These are phyloP conservation scores for Gryon sp. DNA, from an alignment of 1,140 invertebrate species.

Conservation along the genomic window DNA sequence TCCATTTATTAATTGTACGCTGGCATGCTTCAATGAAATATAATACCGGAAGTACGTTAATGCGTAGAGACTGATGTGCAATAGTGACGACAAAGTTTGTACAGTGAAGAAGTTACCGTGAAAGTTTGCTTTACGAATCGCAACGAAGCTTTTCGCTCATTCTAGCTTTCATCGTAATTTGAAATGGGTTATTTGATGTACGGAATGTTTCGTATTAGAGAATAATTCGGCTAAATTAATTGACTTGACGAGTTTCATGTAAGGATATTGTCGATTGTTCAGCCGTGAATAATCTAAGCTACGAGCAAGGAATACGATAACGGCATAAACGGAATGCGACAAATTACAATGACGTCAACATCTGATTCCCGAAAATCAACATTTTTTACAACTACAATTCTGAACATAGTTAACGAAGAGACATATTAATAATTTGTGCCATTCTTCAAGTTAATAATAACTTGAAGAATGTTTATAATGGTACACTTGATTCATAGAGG, in stretches of 20 bases:
- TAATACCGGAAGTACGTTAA: constrained; percentile 46
- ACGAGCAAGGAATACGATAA: background rate
- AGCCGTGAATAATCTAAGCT: background rate
- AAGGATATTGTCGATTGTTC: constrained; percentile 23
- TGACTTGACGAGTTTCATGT: constrained; percentile 18
- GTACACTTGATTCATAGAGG: background rate
- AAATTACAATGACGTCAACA: background rate
- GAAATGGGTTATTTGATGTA: constrained; percentile 35
- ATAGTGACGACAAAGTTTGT: constrained; percentile 53
- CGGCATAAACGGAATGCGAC: background rate
- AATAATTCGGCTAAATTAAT: constrained; percentile 39
- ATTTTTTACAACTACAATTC: no score
- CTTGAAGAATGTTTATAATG: no score
- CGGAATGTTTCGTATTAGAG: constrained; percentile 19
- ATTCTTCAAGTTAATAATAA: no score
- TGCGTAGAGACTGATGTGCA: constrained; percentile 47
- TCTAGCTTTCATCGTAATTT: constrained; percentile 32
- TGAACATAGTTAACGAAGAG: no score
- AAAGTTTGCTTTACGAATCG: constrained; percentile 58
- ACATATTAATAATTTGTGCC: no score
- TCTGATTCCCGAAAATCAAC: background rate
- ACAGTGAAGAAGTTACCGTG: constrained; percentile 49
- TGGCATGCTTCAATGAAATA: constrained; percentile 40
- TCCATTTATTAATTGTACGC: constrained; percentile 56
- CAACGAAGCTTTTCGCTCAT: constrained; percentile 35